Base-by-base conservation (phyloP, 53 echinoderm and acorn worm species). In the Crossaster papposus region DNA sequence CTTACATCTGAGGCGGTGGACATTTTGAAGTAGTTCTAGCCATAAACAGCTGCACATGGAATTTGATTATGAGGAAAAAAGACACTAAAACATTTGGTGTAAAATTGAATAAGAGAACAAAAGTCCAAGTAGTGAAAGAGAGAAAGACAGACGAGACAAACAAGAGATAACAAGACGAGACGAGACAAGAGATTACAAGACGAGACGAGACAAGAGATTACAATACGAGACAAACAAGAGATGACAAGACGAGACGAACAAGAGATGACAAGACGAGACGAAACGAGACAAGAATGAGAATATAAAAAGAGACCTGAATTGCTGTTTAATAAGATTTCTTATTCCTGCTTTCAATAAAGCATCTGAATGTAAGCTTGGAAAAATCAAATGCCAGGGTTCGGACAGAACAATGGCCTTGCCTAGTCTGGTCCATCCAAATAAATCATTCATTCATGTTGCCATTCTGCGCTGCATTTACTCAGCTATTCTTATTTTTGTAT, bases 251-350 rank as follows among this genome's bases (percentile, higher is more conserved):
- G 44, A 44, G 44, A 44, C 64, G n/a, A n/a, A n/a, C n/a, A n/a
- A n/a, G n/a, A n/a, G n/a, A n/a, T n/a, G n/a, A n/a, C n/a, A n/a
- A n/a, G n/a, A n/a, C n/a, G n/a, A n/a, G 44, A 44, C 9, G 1
- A 44, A 9, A 44, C 44, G 9, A 44, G 44, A 44, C 44, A 44
- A 44, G 44, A 44, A 7, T 44, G 44, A 1, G 44, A 9, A 7
- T 44, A 44, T 44, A 44, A 44, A 44, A 44, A 44, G 44, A 44
- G 44, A 44, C 64, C 34, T 36, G 20, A 83, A 65, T 36, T 20
- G 31, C 31, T 51, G 71, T 73, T 36, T 83, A 83, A 83, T 83
- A 70, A 70, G 50, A 70, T 83, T 83, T 50, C 70, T n/a, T 15
- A 31, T 73, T 34, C 3, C 72, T 36, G 28, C 29, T 44, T 72